Percentiles rank a stretch among this genome's conserved stretches.
Evolutionary conservation across 2,888 invertebrate genomes (phyloP).

Genomic region (Onchidella celtica): DNA sequence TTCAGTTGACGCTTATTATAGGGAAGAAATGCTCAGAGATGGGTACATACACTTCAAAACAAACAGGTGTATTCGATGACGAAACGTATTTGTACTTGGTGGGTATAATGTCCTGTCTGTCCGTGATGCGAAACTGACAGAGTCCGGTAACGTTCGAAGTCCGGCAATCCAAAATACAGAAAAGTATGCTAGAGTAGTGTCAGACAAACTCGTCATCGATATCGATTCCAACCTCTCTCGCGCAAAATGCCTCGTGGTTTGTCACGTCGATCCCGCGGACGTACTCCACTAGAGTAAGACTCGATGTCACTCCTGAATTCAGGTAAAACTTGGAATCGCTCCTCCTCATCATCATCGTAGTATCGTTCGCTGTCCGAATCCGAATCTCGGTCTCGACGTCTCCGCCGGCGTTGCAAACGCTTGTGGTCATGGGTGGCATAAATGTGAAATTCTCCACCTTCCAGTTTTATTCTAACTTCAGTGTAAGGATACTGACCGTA

Average conservation of each 20-base stretch:
- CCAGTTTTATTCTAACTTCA: slow-evolving; percentile 50
- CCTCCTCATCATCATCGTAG: not conserved
- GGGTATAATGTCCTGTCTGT: too few relatives aligned
- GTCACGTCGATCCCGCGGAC: slow-evolving; percentile 12
- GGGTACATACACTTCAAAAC: too few relatives aligned
- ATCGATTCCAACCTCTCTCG: slow-evolving; percentile 38
- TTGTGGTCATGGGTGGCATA: slow-evolving; percentile 51
- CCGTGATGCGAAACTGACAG: too few relatives aligned
- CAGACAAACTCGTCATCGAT: slow-evolving; percentile 6
- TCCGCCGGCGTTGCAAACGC: not conserved
- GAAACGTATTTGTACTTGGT: too few relatives aligned
- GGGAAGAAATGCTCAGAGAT: too few relatives aligned
- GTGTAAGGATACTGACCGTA: slow-evolving; percentile 55
- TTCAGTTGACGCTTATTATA: too few relatives aligned
- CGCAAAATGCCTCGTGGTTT: slow-evolving; percentile 37
- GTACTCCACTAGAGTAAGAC: slow-evolving; percentile 15
- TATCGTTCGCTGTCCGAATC: slow-evolving; percentile 22
- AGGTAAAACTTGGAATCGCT: not conserved
- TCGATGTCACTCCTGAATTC: slow-evolving; percentile 31
- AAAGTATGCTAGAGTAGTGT: too few relatives aligned
- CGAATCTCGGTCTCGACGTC: not conserved
- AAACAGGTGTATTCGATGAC: too few relatives aligned
- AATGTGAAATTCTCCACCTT: slow-evolving; percentile 55
- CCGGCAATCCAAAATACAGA: too few relatives aligned
- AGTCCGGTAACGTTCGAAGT: too few relatives aligned